A percentile compares a stretch with the other conserved stretches of the same genome.
Conservation (phyloP, 2,113 vertebrate genomes). For the Callospermophilus lateralis region DNA sequence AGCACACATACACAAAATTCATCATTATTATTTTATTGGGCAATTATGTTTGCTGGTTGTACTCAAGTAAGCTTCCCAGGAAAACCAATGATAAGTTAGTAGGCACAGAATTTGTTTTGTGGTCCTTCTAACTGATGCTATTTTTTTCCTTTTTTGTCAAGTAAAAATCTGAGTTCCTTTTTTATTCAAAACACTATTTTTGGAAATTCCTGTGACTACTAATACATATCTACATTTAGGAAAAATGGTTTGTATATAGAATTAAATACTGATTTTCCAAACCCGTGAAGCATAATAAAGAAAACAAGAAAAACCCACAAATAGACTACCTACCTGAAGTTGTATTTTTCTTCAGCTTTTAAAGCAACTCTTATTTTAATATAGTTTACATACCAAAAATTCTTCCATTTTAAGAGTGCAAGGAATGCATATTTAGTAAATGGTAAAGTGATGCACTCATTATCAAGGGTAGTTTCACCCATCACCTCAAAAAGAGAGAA, state of each 20-base stretch:
- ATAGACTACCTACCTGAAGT: neutral
- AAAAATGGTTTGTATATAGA: neutral
- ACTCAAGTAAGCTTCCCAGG: neutral
- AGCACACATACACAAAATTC: neutral
- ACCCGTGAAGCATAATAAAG: neutral
- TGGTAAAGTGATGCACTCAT: neutral
- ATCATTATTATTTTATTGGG: constrained; percentile 64
- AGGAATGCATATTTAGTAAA: neutral
- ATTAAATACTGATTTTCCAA: constrained; percentile 46
- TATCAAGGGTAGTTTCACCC: neutral
- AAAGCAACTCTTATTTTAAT: neutral
- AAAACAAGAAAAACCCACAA: neutral
- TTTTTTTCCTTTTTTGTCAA: constrained; percentile 55
- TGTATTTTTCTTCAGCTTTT: neutral
- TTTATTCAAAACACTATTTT: neutral
- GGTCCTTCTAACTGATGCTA: constrained; percentile 37
- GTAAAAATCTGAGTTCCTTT: constrained; percentile 38
- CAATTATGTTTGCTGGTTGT: constrained; percentile 52
- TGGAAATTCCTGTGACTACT: neutral
- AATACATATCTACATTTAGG: neutral
- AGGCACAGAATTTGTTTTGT: neutral
- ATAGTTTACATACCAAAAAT: neutral
- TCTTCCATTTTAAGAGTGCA: neutral
- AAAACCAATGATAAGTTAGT: constrained; percentile 4
- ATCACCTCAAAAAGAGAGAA: neutral